Conservation (phyloP, 2,888 invertebrate species). For the Hirudinaria manillensis region DNA sequence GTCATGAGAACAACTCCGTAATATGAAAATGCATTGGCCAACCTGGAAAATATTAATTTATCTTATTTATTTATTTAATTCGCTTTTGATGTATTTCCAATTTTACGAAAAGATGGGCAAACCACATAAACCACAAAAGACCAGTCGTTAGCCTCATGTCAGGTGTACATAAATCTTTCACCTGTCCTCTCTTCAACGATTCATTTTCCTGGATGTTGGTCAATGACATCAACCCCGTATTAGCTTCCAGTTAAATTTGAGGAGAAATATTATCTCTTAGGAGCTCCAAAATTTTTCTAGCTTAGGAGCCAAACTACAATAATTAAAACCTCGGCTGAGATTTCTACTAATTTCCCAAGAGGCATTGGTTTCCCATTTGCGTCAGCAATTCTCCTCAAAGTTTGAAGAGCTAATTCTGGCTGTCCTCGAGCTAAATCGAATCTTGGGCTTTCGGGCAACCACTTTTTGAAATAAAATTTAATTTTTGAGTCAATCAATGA, state of each 20-base stretch:
- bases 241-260: too few relatives aligned
- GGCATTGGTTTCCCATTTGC: constrained; percentile 85
- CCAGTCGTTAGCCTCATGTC: constrained; percentile 77
- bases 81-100: not conserved
- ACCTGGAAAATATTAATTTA: constrained; percentile 59
- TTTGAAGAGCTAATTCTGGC: constrained; percentile 75
- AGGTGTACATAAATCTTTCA: constrained; percentile 61
- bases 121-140: constrained; percentile 89
- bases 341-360: constrained; percentile 61
- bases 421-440: constrained; percentile 80
- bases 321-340: constrained; percentile 13
- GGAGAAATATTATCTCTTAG: too few relatives aligned
- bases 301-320: too few relatives aligned
- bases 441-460: constrained; percentile 87
- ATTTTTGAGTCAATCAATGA: not conserved
- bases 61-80: not conserved
- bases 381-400: constrained; percentile 75
- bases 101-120: constrained; percentile 43
- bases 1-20: constrained; percentile 91
- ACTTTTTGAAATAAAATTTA: constrained; percentile 59
- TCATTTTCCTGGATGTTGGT: constrained; percentile 8
- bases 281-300: too few relatives aligned
- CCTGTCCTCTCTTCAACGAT: constrained; percentile 49
- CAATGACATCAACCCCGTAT: too few relatives aligned
- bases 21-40: constrained; percentile 87